These are phyloP conservation scores for Vidua macroura DNA, from an alignment of 2,113 vertebrate genomes.

Conservation along the genomic window DNA sequence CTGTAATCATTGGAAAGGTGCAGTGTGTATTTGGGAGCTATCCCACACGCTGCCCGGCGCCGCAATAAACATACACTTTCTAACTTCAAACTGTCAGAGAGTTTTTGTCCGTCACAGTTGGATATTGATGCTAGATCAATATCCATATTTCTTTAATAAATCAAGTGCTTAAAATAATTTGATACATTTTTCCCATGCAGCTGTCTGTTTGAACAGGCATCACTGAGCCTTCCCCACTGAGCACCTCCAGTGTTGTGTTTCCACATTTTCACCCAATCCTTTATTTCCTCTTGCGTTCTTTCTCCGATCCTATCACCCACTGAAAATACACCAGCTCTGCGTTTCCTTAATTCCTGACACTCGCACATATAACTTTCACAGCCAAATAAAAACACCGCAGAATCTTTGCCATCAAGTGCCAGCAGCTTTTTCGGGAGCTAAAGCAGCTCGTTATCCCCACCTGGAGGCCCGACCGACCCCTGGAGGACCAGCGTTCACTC, in stretches of 20 bases:
- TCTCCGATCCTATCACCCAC: background rate
- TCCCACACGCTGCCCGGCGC: too few relatives aligned
- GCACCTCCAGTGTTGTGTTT: background rate
- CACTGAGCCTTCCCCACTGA: background rate
- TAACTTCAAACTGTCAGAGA: too few relatives aligned
- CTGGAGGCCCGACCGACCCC: background rate
- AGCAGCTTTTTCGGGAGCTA: background rate
- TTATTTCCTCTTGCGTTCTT: background rate
- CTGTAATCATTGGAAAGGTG: too few relatives aligned
- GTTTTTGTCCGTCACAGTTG: too few relatives aligned
- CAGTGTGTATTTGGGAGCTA: too few relatives aligned
- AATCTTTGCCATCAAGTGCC: background rate
- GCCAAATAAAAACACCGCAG: background rate
- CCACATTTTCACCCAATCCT: background rate
- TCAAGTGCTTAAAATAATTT: background rate
- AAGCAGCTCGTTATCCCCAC: conserved; percentile 41
- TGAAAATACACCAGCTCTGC: background rate
- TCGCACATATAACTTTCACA: background rate
- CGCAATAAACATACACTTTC: too few relatives aligned
- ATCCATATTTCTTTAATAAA: too few relatives aligned
- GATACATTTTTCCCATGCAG: background rate
- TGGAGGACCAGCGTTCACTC: background rate
- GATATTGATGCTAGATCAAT: too few relatives aligned
- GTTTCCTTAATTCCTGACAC: background rate
- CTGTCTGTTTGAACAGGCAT: background rate